Base-by-base conservation (phyloP, 2,797 vertebrate species). In the Ceryle rudis region DNA sequence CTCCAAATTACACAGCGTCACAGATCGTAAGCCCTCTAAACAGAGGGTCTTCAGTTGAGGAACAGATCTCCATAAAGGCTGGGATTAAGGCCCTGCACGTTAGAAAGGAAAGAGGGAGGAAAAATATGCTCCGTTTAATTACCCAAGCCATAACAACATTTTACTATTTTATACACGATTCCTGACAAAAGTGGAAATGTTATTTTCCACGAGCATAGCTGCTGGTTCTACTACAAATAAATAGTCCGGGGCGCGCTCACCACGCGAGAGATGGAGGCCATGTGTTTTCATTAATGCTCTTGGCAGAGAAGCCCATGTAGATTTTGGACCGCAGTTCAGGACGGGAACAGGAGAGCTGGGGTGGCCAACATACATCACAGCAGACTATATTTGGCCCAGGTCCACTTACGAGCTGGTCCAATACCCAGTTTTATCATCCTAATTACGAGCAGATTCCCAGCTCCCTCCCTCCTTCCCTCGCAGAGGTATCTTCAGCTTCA, bases 331-430 rank as follows among this genome's bases (percentile, higher is more conserved):
- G 87, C 58, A 71, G 86, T n/a, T 74, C 39, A 11, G 60, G 71
- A 70, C 75, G 87, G 96, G 84, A 95, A 80, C 86, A 71, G 75
- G 70, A 95, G 93, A 94, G 92, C 91, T 89, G 89, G 90, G 93
- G 95, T 97, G 97, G 97, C 94, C 96, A 94, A 86, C 93, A 92
- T 33, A 92, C 69, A 97, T 93, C 97, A 90, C 84, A 89, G 92
- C 95, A 86, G 94, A 78, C 82, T 90, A 41, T 64, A 11, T 21
- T 73, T 97, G 96, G 97, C 96, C 86, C 86, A 12, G 31, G 22
- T 89, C 95, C 96, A 94, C 46, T 44, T 60, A 73, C 0, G 16
- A 92, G 90, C 58, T 60, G 95, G 84, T 95, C 95, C 95, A 86
- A 80, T 84, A 87, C 92, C 82, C 80, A 23, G 55, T 84, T 92